These are phyloP conservation scores for Leptodactylus fuscus DNA, from an alignment of 2,113 vertebrate species.

Conservation along the genomic window DNA sequence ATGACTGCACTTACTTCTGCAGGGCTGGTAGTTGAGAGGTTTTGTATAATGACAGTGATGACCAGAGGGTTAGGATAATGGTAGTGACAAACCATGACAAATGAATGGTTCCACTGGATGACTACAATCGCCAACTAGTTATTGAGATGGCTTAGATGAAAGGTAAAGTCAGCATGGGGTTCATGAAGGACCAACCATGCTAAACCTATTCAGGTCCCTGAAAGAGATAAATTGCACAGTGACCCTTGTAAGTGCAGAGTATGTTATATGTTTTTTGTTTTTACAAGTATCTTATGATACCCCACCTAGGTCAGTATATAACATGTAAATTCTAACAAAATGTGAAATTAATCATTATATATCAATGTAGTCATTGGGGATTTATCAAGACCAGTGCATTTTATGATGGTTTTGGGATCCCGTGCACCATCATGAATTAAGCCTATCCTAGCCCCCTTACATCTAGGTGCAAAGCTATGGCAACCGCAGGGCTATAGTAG, in stretches of 20 bases:
- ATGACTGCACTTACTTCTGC: not conserved
- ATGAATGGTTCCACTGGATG: not conserved
- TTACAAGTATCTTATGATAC: not conserved
- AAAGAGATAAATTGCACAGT: not conserved
- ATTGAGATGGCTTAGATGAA: slow-evolving; percentile 3
- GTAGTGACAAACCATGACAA: slow-evolving; percentile 14
- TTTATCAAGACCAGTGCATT: too few species aligned
- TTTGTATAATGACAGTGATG: not conserved
- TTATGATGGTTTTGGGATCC: too few species aligned
- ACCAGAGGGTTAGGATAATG: not conserved
- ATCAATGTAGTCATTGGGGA: too few species aligned
- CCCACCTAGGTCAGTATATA: too few species aligned
- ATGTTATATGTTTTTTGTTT: not conserved
- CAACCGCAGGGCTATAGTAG: too few species aligned
- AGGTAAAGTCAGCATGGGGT: not conserved
- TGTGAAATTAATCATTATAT: too few species aligned
- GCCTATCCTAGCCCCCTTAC: too few species aligned
- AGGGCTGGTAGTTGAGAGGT: slow-evolving; percentile 1
- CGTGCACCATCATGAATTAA: too few species aligned
- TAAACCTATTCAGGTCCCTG: not conserved
- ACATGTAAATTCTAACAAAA: too few species aligned
- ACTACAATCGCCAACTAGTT: not conserved
- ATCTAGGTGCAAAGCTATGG: too few species aligned
- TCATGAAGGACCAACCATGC: not conserved
- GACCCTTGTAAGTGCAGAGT: not conserved